Evolutionary conservation across 1,140 invertebrate species (phyloP).

Genomic region (Drosophila hydei): DNA sequence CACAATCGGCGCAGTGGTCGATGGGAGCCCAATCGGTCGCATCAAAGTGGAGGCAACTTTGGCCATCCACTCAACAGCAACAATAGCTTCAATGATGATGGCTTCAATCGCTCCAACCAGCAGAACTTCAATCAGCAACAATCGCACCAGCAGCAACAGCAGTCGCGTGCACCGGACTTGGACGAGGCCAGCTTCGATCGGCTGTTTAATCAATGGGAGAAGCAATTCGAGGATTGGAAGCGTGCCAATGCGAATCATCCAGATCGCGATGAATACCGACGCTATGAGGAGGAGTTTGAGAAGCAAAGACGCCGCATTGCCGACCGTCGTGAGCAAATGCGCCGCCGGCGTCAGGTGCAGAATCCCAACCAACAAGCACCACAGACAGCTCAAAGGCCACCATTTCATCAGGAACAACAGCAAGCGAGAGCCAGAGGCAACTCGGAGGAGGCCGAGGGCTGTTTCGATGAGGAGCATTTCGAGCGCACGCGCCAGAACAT

Average conservation of each 20-base stretch:
- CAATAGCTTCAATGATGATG: constrained; percentile 23
- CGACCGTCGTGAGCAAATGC: constrained; percentile 91
- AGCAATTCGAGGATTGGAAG: constrained; percentile 93
- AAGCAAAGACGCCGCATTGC: constrained; percentile 90
- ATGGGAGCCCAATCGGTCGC: constrained; percentile 30
- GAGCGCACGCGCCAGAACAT: not conserved
- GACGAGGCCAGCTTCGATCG: constrained; percentile 92
- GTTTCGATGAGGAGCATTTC: not conserved
- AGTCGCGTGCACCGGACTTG: constrained; percentile 69
- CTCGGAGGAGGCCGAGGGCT: not conserved
- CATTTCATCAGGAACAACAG: not conserved
- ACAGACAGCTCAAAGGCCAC: not conserved
- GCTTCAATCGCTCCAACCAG: constrained; percentile 46
- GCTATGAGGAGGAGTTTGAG: constrained; percentile 93
- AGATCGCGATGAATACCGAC: constrained; percentile 91
- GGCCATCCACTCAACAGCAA: constrained; percentile 13
- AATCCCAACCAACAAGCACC: constrained; percentile 5
- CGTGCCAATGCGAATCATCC: constrained; percentile 93
- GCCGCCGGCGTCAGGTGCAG: constrained; percentile 85
- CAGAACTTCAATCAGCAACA: constrained; percentile 32
- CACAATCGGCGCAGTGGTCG: constrained; percentile 34
- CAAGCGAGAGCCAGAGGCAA: not conserved
- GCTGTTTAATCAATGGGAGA: constrained; percentile 93
- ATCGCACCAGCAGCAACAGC: constrained; percentile 30
- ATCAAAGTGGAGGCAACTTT: constrained; percentile 23